phyloP scores from a whole-genome alignment of 2,797 vertebrate species.

The Dipus sagitta region DNA sequence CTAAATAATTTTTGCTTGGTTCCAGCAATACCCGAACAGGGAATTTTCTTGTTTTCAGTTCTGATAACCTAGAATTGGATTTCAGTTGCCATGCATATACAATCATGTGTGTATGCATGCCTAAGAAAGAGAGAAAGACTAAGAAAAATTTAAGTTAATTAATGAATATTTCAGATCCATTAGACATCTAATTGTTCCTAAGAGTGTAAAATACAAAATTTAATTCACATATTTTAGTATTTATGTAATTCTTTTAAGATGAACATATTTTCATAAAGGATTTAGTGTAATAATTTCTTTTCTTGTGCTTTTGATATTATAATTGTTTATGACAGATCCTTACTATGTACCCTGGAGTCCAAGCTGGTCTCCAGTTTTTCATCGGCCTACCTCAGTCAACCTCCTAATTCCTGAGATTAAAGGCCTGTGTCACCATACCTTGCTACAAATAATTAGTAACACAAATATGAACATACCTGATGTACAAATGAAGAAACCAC shows the following conservation, averaged over 20 bases:
- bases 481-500: background rate
- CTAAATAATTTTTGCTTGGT: conserved; percentile 65
- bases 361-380: background rate
- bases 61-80: background rate
- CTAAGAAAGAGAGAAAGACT: background rate
- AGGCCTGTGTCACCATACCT: no score
- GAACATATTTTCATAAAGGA: background rate
- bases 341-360: background rate
- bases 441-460: background rate
- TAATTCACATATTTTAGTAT: background rate
- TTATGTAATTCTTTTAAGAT: background rate
- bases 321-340: background rate
- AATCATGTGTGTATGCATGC: background rate
- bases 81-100: background rate
- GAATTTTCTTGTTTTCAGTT: conserved; percentile 56
- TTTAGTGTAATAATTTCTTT: conserved; percentile 13
- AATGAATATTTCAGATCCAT: background rate
- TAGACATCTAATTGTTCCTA: background rate
- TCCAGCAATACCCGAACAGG: conserved; percentile 44
- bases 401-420: no score
- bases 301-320: background rate
- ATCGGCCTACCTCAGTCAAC: no score
- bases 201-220: background rate
- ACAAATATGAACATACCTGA: background rate
- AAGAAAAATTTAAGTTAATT: background rate